Evolutionary conservation across 2,113 vertebrate genomes (phyloP).

Genomic region (Chamaea fasciata): DNA sequence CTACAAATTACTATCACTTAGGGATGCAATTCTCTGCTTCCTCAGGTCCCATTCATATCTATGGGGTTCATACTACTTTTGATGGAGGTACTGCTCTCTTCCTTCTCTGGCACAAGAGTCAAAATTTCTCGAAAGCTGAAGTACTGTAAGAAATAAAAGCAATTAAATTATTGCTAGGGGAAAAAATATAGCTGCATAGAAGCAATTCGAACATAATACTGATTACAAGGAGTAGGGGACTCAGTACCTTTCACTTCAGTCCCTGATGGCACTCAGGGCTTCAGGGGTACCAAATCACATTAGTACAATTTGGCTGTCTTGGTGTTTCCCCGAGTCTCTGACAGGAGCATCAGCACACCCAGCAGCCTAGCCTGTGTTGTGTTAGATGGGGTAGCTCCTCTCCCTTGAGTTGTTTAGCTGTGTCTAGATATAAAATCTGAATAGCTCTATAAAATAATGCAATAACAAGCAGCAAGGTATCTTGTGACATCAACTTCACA

Average conservation of each 20-base stretch:
- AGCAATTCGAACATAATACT: neutral
- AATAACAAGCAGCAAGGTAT: neutral
- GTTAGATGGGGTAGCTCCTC: neutral
- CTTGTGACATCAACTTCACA: neutral
- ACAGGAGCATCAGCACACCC: neutral
- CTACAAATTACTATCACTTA: neutral
- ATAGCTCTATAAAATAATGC: neutral
- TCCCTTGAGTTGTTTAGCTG: neutral
- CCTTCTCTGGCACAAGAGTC: neutral
- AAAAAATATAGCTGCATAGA: neutral
- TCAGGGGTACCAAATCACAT: neutral
- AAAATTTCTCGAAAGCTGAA: neutral
- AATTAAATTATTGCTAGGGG: neutral
- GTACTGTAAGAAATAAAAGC: neutral
- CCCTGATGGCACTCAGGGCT: neutral
- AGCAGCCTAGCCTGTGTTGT: neutral
- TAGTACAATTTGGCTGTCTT: neutral
- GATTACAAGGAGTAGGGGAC: neutral
- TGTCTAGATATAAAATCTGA: neutral
- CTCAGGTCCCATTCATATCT: neutral
- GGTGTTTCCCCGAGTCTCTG: neutral
- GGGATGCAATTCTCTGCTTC: neutral
- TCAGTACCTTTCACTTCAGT: neutral
- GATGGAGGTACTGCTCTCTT: neutral
- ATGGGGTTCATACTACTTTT: neutral